These are phyloP conservation scores for Monopis laevigella DNA, from an alignment of 2,888 invertebrate genomes.

Conservation along the genomic window DNA sequence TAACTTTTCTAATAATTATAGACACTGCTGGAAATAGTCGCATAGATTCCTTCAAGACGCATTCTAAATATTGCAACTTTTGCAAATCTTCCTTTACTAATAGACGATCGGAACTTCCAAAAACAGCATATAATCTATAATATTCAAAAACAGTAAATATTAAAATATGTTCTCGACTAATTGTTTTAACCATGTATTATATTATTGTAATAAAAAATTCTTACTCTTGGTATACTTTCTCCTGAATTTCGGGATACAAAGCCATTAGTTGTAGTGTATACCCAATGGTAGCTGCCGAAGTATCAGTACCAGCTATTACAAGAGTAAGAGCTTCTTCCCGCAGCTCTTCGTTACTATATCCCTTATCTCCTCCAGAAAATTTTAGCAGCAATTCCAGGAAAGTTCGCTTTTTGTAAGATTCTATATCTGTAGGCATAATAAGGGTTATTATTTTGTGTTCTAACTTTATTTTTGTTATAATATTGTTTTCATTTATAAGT, in stretches of 20 bases:
- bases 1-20: conserved; percentile 47
- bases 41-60: conserved; percentile 48
- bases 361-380: conserved; percentile 52
- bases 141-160: background rate
- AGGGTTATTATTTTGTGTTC: background rate
- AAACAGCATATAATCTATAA: conserved; percentile 38
- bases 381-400: conserved; percentile 67
- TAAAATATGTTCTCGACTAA: background rate
- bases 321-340: conserved; percentile 68
- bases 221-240: conserved; percentile 50
- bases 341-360: conserved; percentile 60
- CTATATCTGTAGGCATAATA: conserved; percentile 29
- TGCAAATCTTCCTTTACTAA: conserved; percentile 42
- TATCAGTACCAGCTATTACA: conserved; percentile 64
- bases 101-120: conserved; percentile 39
- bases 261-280: conserved; percentile 49
- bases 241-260: conserved; percentile 54
- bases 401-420: conserved; percentile 43
- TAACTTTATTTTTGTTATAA: background rate
- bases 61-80: conserved; percentile 42
- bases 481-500: no score
- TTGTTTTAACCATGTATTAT: background rate
- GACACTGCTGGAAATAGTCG: conserved; percentile 52
- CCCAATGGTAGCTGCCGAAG: conserved; percentile 50
- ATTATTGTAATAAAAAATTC: conserved; percentile 20